Conservation (phyloP, 2,888 invertebrate genomes). For the Phanerotoma sp. region DNA sequence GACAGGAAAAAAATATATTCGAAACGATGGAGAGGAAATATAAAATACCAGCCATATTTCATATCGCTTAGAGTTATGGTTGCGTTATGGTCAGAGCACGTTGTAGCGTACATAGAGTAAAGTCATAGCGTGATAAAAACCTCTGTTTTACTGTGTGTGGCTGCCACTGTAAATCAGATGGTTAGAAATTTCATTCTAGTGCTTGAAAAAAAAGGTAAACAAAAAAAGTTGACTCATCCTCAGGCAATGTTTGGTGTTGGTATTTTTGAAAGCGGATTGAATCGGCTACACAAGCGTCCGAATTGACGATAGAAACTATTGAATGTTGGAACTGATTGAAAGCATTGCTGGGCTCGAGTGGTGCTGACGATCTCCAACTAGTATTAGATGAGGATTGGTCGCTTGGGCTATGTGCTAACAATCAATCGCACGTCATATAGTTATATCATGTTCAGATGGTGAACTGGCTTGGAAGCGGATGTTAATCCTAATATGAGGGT, state of each 20-base stretch:
- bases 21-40: background rate
- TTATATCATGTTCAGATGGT: constrained; percentile 14
- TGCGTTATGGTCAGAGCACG: constrained; percentile 17
- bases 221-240: background rate
- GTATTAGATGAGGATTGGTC: background rate
- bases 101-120: background rate
- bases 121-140: constrained; percentile 8
- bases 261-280: background rate
- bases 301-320: background rate
- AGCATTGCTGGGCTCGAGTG: constrained; percentile 1
- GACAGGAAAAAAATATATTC: background rate
- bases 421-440: constrained; percentile 16
- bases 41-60: background rate
- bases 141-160: constrained; percentile 1
- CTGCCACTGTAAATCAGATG: constrained; percentile 1
- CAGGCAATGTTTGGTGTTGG: background rate
- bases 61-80: constrained; percentile 14
- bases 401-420: constrained; percentile 1
- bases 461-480: constrained; percentile 12
- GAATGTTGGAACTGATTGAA: constrained; percentile 5
- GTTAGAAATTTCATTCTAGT: constrained; percentile 1
- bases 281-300: constrained; percentile 3
- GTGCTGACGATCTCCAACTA: constrained; percentile 8
- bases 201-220: background rate
- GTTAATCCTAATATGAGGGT: constrained; percentile 13